These are phyloP conservation scores for Tricholauxania praeusta DNA, from an alignment of 2,888 invertebrate genomes.

Conservation along the genomic window DNA sequence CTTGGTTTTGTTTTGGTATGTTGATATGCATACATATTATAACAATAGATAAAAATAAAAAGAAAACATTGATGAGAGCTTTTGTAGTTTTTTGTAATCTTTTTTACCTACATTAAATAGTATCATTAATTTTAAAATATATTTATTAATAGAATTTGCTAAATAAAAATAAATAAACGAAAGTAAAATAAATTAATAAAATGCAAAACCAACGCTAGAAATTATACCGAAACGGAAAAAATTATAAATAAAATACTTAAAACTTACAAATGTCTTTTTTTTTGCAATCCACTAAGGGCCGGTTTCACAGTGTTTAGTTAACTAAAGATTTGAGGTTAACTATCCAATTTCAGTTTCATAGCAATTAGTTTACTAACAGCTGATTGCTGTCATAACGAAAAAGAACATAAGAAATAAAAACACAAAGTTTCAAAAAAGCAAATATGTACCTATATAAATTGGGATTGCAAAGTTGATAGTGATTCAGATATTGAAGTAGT, in stretches of 20 bases:
- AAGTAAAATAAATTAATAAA: slow-evolving; percentile 54
- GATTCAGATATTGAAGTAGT: too few species aligned
- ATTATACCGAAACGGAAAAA: slow-evolving; percentile 64
- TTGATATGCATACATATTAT: slow-evolving; percentile 11
- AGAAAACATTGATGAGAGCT: slow-evolving; percentile 4
- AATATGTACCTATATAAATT: too few species aligned
- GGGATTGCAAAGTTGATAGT: too few species aligned
- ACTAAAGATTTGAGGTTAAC: too few species aligned
- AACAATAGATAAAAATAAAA: slow-evolving; percentile 7
- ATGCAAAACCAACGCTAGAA: slow-evolving; percentile 50
- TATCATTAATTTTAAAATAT: slow-evolving; percentile 16
- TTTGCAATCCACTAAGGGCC: not conserved
- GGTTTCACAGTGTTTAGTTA: too few species aligned
- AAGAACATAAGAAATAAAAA: too few species aligned
- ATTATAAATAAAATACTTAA: slow-evolving; percentile 49
- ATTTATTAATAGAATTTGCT: slow-evolving; percentile 31
- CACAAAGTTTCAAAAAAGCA: too few species aligned
- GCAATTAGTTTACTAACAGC: too few species aligned
- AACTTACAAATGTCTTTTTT: slow-evolving; percentile 46
- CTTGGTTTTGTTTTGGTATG: not conserved
- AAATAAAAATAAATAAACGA: slow-evolving; percentile 26
- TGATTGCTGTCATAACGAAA: too few species aligned
- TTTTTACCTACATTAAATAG: slow-evolving; percentile 30
- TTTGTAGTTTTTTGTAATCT: slow-evolving; percentile 22
- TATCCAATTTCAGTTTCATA: too few species aligned